A percentile compares a stretch with the other conserved stretches of the same genome.
Conservation (phyloP, 2,888 invertebrate genomes). For the Ophion slaviceki region DNA sequence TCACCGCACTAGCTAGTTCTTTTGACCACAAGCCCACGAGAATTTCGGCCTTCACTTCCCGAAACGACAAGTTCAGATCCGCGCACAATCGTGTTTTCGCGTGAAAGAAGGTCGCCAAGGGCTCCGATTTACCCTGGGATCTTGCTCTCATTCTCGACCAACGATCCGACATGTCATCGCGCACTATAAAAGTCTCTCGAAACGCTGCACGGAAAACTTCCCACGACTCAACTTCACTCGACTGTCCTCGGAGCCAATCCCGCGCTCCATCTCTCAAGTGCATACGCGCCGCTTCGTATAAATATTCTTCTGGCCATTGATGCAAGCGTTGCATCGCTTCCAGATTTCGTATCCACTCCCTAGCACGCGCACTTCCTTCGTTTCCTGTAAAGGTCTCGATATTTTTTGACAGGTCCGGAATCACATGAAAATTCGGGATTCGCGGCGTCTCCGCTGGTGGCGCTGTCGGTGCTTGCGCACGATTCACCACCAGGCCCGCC, state of each 20-base stretch:
- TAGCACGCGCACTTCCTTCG: background rate
- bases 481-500: too few species aligned
- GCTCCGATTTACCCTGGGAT: background rate
- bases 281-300: background rate
- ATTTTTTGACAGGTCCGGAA: too few species aligned
- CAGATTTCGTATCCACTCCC: constrained; percentile 39
- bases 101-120: constrained; percentile 1
- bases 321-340: constrained; percentile 29
- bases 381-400: too few species aligned
- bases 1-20: background rate
- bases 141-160: background rate
- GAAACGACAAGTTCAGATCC: background rate
- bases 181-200: background rate
- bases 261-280: constrained; percentile 29
- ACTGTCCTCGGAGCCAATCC: background rate
- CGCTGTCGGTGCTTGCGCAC: background rate
- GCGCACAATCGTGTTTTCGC: background rate
- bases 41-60: background rate
- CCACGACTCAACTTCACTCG: background rate
- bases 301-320: constrained; percentile 33
- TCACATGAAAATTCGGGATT: too few species aligned
- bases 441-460: background rate
- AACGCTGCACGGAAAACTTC: constrained; percentile 3
- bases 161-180: background rate
- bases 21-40: background rate